Conservation (phyloP, 2,113 vertebrate species). For the Dinomys branickii region DNA sequence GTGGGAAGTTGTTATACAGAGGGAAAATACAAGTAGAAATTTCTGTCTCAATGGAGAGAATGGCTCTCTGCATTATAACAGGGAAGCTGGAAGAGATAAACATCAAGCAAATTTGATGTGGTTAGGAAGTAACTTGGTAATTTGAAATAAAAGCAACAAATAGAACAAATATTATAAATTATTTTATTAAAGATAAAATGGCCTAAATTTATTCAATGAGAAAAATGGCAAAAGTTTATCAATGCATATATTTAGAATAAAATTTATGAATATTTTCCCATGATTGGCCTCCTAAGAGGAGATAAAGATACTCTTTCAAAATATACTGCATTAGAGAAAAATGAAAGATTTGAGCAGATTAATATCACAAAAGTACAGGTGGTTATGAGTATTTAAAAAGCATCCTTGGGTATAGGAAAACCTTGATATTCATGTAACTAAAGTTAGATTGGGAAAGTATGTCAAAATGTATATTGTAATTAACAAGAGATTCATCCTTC, state of each 20-base stretch:
- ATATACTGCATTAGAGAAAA: background rate
- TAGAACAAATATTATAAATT: background rate
- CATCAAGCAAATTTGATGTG: background rate
- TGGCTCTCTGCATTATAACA: background rate
- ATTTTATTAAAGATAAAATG: background rate
- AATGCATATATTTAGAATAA: background rate
- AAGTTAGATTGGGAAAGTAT: background rate
- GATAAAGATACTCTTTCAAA: background rate
- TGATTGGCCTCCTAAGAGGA: background rate
- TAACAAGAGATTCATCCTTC: background rate
- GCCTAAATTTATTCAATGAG: background rate
- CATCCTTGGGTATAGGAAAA: background rate
- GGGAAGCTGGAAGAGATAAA: background rate
- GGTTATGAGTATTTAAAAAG: background rate
- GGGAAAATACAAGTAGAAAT: background rate
- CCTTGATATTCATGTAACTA: background rate
- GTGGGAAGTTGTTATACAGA: background rate
- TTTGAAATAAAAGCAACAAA: background rate
- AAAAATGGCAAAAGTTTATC: background rate
- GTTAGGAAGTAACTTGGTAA: background rate
- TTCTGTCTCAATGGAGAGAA: background rate
- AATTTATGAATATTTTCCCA: background rate
- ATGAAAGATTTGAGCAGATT: background rate
- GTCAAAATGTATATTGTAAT: background rate
- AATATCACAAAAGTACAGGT: background rate